phyloP scores from a whole-genome alignment of 2,113 vertebrate genomes.

The Corythornis cristatus region DNA sequence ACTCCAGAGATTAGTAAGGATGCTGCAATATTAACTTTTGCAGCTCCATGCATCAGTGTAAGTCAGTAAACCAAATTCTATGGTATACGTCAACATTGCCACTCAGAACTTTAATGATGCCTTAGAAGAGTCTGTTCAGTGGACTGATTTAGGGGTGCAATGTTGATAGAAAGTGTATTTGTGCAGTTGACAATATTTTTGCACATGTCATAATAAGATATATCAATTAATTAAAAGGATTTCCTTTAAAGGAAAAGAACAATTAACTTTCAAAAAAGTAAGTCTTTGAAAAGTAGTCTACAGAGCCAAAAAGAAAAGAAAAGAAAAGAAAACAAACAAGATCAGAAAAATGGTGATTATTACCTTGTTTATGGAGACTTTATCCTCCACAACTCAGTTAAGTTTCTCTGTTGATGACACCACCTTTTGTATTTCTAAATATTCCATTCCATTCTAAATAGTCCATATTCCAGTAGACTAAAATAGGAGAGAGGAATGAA shows the following conservation, averaged over 20 bases:
- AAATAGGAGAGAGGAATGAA: background rate
- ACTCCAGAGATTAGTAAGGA: background rate
- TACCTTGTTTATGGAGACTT: background rate
- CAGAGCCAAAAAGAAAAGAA: background rate
- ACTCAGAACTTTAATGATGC: fast-evolving
- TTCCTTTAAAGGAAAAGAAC: background rate
- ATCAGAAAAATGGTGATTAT: background rate
- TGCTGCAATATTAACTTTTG: background rate
- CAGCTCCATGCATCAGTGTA: background rate
- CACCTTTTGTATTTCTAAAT: background rate
- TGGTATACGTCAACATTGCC: background rate
- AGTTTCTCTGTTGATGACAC: background rate
- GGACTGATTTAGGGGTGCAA: fast-evolving
- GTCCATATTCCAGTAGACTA: background rate
- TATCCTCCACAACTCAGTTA: background rate
- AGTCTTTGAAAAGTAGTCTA: background rate
- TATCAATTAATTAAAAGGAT: background rate
- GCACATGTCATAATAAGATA: background rate
- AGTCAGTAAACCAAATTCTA: background rate
- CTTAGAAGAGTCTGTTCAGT: background rate
- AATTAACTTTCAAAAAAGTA: background rate
- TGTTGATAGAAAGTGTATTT: background rate
- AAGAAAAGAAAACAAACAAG: too few relatives aligned
- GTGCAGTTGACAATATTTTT: background rate
- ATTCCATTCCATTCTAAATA: background rate